Base-by-base conservation (phyloP, 2,797 vertebrate genomes). In the Coendou prehensilis region DNA sequence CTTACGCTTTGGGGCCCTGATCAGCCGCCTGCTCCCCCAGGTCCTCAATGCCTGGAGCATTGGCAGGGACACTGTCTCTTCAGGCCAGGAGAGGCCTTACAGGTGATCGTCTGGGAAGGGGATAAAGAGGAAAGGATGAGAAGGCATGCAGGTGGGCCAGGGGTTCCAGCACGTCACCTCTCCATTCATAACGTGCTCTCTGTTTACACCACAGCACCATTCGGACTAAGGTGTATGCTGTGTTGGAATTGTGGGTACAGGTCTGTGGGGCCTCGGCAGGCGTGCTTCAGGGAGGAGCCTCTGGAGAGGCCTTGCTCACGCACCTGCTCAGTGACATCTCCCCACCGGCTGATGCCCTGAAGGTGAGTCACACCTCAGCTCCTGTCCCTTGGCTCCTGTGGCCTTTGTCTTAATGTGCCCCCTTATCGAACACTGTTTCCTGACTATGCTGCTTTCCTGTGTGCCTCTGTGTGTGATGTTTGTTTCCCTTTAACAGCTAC, bases 61-160 rank as follows among this genome's bases (percentile, higher is more conserved):
- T 18, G 88, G 97, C 23, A 93, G 97, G 89, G 97, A 98, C 2
- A 63, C 92, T 17, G 75, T 99, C 17, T 91, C 96, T 0, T 97
- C 98, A 4, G 99, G 99, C 33, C 99, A 99, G 92, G 99, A 99
- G 97, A 98, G 99, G 97, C 99, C 99, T 9, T 99, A 99, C 98
- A 99, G 99, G 99, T 99, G 41, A 97, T 75, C 13, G 0, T 41
- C 3, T 2, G 64, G 30, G 30, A 78, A 9, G 50, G 26, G 64
- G 17, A 6, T 54, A n/a, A 15, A 50, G 81, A 15, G 64, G 52
- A 45, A 28, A 13, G 45, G 20, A 10, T 10, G 52, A 87, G 33
- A 69, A 45, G 18, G 4, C 30, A 9, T 33, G 41, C 10, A 8
- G 17, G 45, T 10, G n/a, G 37, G 14, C 47, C 47, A 28, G 54